phyloP scores from a whole-genome alignment of 1,140 invertebrate species.

The Stegodyphus mimosarum region DNA sequence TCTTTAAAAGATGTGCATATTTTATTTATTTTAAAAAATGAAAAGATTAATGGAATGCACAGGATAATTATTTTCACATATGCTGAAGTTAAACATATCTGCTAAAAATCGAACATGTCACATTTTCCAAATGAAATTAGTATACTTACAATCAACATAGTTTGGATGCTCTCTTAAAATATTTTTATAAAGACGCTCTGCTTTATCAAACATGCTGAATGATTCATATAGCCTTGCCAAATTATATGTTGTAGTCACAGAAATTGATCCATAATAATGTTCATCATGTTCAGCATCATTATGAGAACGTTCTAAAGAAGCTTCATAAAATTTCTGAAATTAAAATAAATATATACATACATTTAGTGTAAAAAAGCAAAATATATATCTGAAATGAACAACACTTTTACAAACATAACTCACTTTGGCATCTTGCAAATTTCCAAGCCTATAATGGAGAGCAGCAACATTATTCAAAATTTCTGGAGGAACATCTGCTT shows the following conservation, averaged over 20 bases:
- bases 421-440: slow-evolving; percentile 81
- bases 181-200: slow-evolving; percentile 97
- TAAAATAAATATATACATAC: background rate
- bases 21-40: no score
- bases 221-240: slow-evolving; percentile 93
- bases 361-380: background rate
- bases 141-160: slow-evolving; percentile 95
- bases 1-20: no score
- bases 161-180: slow-evolving; percentile 96
- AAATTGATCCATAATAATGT: slow-evolving; percentile 95
- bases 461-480: slow-evolving; percentile 98
- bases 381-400: no score
- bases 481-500: slow-evolving; percentile 95
- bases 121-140: no score
- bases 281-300: slow-evolving; percentile 82
- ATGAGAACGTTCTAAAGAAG: slow-evolving; percentile 85
- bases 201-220: slow-evolving; percentile 90
- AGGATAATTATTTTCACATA: no score
- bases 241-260: slow-evolving; percentile 97
- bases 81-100: no score
- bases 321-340: slow-evolving; percentile 80
- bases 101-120: no score
- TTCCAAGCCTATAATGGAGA: slow-evolving; percentile 87
- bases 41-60: no score
- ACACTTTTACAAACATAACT: background rate